These are phyloP conservation scores for Lysandra coridon DNA, from an alignment of 2,888 invertebrate species.

Conservation along the genomic window DNA sequence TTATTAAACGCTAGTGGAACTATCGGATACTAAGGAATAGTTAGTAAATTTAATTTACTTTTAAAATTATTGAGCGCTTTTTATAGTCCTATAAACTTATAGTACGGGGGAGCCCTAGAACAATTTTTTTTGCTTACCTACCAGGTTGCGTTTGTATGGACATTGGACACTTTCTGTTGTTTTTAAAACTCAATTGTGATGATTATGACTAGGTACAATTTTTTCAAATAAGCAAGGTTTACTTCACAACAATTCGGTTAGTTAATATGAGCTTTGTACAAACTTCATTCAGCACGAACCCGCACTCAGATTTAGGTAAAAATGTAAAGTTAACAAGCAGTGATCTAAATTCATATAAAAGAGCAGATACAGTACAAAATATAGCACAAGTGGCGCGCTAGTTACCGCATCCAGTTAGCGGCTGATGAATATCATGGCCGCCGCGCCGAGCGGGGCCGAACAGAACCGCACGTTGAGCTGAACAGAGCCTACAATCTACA, in stretches of 20 bases:
- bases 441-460: background rate
- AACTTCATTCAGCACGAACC: background rate
- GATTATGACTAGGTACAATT: no score
- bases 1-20: background rate
- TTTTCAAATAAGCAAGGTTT: no score
- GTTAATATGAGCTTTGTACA: background rate
- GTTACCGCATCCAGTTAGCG: background rate
- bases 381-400: constrained; percentile 13
- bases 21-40: background rate
- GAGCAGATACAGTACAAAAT: background rate
- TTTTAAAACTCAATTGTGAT: no score
- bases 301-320: background rate
- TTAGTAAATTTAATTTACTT: background rate
- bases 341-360: constrained; percentile 13
- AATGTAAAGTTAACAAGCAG: constrained; percentile 12
- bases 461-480: background rate
- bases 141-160: no score
- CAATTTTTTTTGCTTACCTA: no score
- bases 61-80: background rate
- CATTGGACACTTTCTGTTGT: no score
- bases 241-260: no score
- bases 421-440: background rate
- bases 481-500: background rate
- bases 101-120: no score
- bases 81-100: background rate